Conservation (phyloP, 2,113 vertebrate genomes). For the Nothoprocta perdicaria region DNA sequence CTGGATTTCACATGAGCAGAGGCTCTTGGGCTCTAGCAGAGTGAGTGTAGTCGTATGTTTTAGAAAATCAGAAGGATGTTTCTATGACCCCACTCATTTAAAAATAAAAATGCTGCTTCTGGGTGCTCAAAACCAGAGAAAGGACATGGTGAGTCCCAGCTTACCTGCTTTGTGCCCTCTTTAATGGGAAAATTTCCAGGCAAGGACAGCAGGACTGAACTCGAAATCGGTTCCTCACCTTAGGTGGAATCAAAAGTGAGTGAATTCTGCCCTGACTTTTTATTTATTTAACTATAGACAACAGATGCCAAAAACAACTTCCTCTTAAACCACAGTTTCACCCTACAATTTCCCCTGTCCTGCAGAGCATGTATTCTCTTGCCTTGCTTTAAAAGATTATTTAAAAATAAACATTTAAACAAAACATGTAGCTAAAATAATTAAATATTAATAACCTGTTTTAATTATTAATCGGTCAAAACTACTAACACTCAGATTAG, state of each 20-base stretch:
- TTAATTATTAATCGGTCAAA: constrained; percentile 26
- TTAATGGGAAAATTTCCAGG: background rate
- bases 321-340: background rate
- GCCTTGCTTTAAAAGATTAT: background rate
- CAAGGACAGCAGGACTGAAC: constrained; percentile 32
- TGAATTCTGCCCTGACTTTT: constrained; percentile 29
- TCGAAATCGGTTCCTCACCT: constrained; percentile 39
- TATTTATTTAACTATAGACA: constrained; percentile 35
- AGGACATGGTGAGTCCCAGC: background rate
- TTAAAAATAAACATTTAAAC: background rate
- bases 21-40: background rate
- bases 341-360: constrained; percentile 3
- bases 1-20: background rate
- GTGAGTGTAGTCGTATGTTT: background rate
- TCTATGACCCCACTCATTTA: background rate
- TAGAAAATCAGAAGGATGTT: background rate
- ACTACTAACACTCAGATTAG: background rate
- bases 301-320: constrained; percentile 1
- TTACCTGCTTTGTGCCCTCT: background rate
- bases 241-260: constrained; percentile 31
- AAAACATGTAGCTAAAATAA: background rate
- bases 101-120: constrained; percentile 34
- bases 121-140: background rate
- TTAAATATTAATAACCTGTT: background rate
- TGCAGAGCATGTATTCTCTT: background rate